These are phyloP conservation scores for Brachymystax lenok DNA, from an alignment of 2,797 vertebrate genomes.

Conservation along the genomic window DNA sequence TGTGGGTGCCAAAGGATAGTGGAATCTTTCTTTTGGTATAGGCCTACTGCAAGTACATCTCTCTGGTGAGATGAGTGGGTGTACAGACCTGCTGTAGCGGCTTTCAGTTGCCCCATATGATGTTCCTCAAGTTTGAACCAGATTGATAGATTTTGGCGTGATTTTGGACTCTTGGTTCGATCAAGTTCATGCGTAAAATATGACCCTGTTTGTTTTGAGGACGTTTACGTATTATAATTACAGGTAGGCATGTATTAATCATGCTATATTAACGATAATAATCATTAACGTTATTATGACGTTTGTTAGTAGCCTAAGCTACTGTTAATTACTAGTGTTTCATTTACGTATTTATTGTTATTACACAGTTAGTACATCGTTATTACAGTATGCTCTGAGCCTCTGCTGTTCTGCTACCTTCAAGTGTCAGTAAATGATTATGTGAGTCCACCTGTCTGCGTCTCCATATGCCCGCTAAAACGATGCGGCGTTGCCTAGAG, in stretches of 20 bases:
- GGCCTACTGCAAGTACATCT: no score
- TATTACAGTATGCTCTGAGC: background rate
- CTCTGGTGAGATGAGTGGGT: background rate
- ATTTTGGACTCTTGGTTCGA: background rate
- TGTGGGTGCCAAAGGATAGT: background rate
- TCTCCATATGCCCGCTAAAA: background rate
- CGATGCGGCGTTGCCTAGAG: background rate
- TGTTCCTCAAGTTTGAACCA: background rate
- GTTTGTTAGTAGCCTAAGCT: no score
- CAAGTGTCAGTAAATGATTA: no score
- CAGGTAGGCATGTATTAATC: no score
- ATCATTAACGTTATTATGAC: no score
- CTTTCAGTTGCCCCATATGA: background rate
- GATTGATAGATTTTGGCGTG: background rate
- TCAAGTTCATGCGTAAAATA: background rate
- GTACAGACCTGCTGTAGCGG: background rate
- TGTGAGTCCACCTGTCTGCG: slow-evolving; percentile 4
- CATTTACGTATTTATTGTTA: background rate
- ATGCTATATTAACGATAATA: no score
- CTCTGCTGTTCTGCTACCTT: no score
- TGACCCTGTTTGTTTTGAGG: no score
- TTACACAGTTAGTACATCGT: background rate
- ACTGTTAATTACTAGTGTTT: no score
- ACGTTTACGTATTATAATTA: no score
- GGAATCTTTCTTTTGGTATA: background rate